phyloP scores from a whole-genome alignment of 1,140 invertebrate genomes.

The Nymphalis io region DNA sequence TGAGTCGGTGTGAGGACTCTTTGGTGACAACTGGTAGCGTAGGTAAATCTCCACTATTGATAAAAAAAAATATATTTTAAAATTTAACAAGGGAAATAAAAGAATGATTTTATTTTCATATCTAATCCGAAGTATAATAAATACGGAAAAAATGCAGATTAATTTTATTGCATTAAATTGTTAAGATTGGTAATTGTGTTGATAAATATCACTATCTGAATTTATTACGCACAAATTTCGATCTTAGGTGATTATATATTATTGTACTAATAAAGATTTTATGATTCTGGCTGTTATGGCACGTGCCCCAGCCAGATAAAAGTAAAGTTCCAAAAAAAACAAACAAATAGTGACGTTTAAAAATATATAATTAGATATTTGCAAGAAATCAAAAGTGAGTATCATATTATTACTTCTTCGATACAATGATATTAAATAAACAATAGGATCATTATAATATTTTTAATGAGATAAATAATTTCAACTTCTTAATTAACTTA shows the following conservation, averaged over 20 bases:
- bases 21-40: no score
- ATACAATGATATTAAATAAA: no score
- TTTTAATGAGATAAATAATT: neutral
- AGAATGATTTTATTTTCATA: no score
- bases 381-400: no score
- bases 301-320: neutral
- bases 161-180: neutral
- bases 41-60: no score
- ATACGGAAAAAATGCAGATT: neutral
- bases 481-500: conserved; percentile 2
- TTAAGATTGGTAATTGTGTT: neutral
- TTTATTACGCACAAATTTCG: neutral
- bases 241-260: neutral
- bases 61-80: no score
- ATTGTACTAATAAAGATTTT: neutral
- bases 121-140: neutral
- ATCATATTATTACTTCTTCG: no score
- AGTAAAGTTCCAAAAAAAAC: neutral
- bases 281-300: neutral
- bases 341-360: neutral
- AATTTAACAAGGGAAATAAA: no score
- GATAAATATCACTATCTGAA: neutral
- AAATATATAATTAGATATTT: neutral
- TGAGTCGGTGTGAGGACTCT: no score
- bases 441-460: neutral